Base-by-base conservation (phyloP, 2,888 invertebrate genomes). In the Tenthredo amoena region DNA sequence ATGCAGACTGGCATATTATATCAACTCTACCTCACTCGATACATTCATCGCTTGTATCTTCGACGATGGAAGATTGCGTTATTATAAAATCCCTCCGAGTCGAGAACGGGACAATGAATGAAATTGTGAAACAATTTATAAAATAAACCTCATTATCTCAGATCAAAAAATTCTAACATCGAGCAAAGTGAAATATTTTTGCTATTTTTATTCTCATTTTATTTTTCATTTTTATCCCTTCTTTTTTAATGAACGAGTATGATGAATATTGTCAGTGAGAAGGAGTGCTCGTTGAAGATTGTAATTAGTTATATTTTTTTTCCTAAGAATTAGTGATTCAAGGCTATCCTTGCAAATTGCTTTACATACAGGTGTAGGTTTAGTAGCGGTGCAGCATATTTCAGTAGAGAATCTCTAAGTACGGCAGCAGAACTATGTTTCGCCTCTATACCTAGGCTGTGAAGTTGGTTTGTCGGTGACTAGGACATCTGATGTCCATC, bases 351-450 rank as follows among this genome's bases (percentile, higher is more conserved):
- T n/a, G 1, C n/a, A n/a, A 50, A 47, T n/a, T n/a, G 7, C 21
- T 7, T 34, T 1, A n/a, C 0, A n/a, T 34, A 5, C 37, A 79
- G 10, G 81, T 43, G 55, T 0, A 55, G 62, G 81, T 31, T 58
- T n/a, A 62, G 15, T 40, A 40, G 21, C 37, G 15, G 47, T 65
- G 68, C n/a, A 83, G 89, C 89, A 91, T 90, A 90, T 89, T 90
- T 89, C 87, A 90, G 87, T 84, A 89, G 89, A 86, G 90, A 91
- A 90, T 91, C 89, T 90, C 90, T 91, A 90, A 90, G 90, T 87
- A 90, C 88, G 86, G 86, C 85, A 68, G 86, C 85, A 68, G 87
- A 86, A 87, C 65, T 84, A 47, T 86, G 77, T 31, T 55, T 55
- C 55, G 55, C 77, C 34, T 50, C 18, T 31, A 34, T 31, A 34